These are phyloP conservation scores for Netelia fuscicornis DNA, from an alignment of 2,888 invertebrate species.

Conservation along the genomic window DNA sequence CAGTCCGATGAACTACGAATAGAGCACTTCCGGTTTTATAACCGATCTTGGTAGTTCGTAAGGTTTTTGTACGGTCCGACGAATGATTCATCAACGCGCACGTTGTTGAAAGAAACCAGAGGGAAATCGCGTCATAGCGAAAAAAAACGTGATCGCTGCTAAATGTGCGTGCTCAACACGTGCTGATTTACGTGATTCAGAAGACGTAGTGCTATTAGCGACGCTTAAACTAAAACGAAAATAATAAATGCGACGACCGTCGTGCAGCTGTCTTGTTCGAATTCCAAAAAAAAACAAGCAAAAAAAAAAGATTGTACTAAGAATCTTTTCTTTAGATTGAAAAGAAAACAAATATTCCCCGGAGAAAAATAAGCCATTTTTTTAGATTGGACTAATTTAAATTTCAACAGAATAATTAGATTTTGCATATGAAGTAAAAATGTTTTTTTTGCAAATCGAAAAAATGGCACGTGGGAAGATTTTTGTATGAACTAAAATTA, in stretches of 20 bases:
- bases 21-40: constrained; percentile 38
- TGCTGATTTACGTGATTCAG: constrained; percentile 58
- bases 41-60: not conserved
- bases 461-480: too few species aligned
- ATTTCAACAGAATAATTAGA: too few species aligned
- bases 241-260: not conserved
- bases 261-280: not conserved
- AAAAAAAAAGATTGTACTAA: not conserved
- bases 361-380: too few species aligned
- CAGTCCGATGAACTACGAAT: constrained; percentile 31
- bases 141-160: constrained; percentile 47
- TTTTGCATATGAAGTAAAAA: too few species aligned
- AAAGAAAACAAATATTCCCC: too few species aligned
- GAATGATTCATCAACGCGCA: constrained; percentile 59
- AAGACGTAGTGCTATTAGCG: not conserved
- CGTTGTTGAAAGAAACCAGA: constrained; percentile 7
- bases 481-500: too few species aligned
- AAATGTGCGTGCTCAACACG: constrained; percentile 54
- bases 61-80: not conserved
- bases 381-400: too few species aligned
- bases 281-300: not conserved
- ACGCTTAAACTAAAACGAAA: not conserved
- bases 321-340: too few species aligned
- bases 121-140: constrained; percentile 42
- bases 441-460: too few species aligned